Conservation (phyloP, 1,140 invertebrate genomes). For the Calephelis nemesis region DNA sequence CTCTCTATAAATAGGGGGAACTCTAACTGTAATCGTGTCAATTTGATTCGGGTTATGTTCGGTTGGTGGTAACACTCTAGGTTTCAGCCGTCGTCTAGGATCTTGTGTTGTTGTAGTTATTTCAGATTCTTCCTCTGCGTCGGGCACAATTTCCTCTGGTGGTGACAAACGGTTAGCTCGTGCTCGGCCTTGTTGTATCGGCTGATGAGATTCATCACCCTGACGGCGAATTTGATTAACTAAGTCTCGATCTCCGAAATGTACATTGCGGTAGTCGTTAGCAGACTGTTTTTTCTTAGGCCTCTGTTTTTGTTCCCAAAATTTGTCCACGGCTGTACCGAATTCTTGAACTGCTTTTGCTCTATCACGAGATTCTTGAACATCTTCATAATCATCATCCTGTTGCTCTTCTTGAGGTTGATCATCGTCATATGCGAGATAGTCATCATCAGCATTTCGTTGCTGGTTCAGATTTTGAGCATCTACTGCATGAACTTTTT, state of each 20-base stretch:
- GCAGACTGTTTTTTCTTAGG: slow-evolving; percentile 41
- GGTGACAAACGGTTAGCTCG: slow-evolving; percentile 45
- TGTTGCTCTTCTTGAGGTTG: slow-evolving; percentile 42
- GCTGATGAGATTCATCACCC: slow-evolving; percentile 40
- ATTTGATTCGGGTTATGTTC: slow-evolving; percentile 75
- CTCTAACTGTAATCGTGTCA: slow-evolving; percentile 72
- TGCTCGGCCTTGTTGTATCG: slow-evolving; percentile 36
- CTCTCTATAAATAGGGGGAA: slow-evolving; percentile 73
- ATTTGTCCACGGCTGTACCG: slow-evolving; percentile 60
- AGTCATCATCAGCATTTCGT: slow-evolving; percentile 51
- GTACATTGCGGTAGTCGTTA: slow-evolving; percentile 61
- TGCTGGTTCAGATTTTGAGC: slow-evolving; percentile 53
- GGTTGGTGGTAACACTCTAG: slow-evolving; percentile 69
- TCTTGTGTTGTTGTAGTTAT: slow-evolving; percentile 71
- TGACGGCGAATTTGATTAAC: slow-evolving; percentile 42
- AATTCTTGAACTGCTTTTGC: slow-evolving; percentile 57
- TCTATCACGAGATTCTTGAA: slow-evolving; percentile 61
- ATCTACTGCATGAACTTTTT: slow-evolving; percentile 62
- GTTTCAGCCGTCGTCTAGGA: slow-evolving; percentile 57
- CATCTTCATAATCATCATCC: slow-evolving; percentile 66
- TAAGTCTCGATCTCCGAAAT: slow-evolving; percentile 63
- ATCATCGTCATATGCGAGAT: slow-evolving; percentile 62
- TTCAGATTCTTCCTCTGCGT: slow-evolving; percentile 52
- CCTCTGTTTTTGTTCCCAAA: slow-evolving; percentile 62
- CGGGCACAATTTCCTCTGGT: slow-evolving; percentile 38